phyloP scores from a whole-genome alignment of 1,140 invertebrate genomes.

The silkworm (Bombyx mori) region DNA sequence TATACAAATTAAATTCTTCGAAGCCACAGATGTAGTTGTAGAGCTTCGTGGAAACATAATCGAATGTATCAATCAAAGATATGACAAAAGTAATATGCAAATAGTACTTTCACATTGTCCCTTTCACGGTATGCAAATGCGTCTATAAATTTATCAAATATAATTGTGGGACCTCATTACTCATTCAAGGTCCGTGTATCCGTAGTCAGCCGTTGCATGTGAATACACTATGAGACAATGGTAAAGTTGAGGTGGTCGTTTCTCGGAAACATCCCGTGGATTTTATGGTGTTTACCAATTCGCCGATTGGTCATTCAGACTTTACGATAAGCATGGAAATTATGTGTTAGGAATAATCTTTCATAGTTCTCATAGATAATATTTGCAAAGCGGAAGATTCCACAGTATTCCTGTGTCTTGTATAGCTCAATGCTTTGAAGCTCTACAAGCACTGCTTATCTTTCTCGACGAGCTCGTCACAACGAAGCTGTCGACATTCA shows the following conservation, averaged over 20 bases:
- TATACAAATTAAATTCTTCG: too few species aligned
- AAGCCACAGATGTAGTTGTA: too few species aligned
- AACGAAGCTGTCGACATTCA: too few species aligned
- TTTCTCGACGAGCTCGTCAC: too few species aligned
- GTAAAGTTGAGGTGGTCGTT: slow-evolving; percentile 63
- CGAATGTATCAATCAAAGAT: background rate
- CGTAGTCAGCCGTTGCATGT: slow-evolving; percentile 48
- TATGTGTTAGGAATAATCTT: too few species aligned
- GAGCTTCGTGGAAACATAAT: too few species aligned
- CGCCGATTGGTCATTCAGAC: slow-evolving; percentile 36
- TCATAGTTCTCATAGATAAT: too few species aligned
- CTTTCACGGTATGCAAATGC: slow-evolving; percentile 62
- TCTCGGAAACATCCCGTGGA: slow-evolving; percentile 53
- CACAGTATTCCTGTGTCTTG: too few species aligned
- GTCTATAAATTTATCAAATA: slow-evolving; percentile 68
- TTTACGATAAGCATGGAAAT: too few species aligned
- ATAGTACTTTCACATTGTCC: slow-evolving; percentile 42
- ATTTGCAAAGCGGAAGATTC: too few species aligned
- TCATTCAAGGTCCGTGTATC: slow-evolving; percentile 59
- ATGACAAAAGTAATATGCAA: slow-evolving; percentile 9
- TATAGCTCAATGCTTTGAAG: too few species aligned
- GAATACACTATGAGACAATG: slow-evolving; percentile 58
- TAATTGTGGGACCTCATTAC: slow-evolving; percentile 68
- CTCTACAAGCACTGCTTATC: too few species aligned
- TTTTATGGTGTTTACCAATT: slow-evolving; percentile 60